Conservation (phyloP, 1,140 invertebrate genomes). For the Cotesia glomerata region DNA sequence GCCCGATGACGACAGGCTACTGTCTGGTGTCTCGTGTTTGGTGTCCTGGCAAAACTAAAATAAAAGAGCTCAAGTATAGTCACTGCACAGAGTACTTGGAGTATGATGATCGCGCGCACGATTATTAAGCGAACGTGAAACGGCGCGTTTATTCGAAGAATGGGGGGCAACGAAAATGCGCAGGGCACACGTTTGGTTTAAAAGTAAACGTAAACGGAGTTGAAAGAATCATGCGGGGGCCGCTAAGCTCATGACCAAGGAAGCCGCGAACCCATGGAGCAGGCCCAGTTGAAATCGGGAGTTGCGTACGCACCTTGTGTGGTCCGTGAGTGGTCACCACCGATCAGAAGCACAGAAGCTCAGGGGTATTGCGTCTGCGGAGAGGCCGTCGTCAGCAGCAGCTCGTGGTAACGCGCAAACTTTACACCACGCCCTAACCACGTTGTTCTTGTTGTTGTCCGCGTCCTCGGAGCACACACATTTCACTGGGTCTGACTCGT, state of each 20-base stretch:
- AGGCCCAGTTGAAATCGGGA: conserved; percentile 82
- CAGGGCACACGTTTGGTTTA: conserved; percentile 45
- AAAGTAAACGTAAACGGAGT: conserved; percentile 36
- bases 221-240: conserved; percentile 40
- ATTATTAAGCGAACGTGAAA: conserved; percentile 20
- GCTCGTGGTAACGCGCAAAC: conserved; percentile 27
- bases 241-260: conserved; percentile 49
- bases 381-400: conserved; percentile 33
- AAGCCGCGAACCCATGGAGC: conserved; percentile 64
- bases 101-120: conserved; percentile 17
- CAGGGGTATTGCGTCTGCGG: conserved; percentile 41
- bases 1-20: not conserved
- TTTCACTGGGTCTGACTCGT: no score
- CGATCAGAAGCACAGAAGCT: conserved; percentile 20
- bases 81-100: not conserved
- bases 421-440: conserved; percentile 46
- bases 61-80: not conserved
- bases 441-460: not conserved
- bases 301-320: conserved; percentile 90
- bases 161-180: conserved; percentile 52
- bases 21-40: not conserved
- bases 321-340: conserved; percentile 61
- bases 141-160: conserved; percentile 49
- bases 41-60: not conserved
- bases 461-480: no score